phyloP scores from a whole-genome alignment of 2,888 invertebrate species.

The Teinopalpus imperialis region DNA sequence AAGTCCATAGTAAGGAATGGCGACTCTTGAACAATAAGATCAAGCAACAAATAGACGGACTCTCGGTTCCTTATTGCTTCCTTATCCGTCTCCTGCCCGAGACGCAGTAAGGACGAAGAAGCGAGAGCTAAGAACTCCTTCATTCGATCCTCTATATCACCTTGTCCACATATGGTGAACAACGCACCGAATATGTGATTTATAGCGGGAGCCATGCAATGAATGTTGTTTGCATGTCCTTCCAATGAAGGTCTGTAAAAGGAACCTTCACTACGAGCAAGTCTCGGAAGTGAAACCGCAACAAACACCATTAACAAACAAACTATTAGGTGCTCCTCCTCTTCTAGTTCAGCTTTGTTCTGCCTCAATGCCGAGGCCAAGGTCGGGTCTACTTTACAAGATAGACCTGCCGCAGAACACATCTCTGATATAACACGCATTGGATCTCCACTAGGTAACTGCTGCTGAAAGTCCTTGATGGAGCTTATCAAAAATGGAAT shows the following conservation, averaged over 20 bases:
- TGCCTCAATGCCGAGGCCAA: constrained; percentile 93
- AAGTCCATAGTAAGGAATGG: constrained; percentile 99
- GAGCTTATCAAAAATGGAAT: constrained; percentile 98
- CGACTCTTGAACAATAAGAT: constrained; percentile 98
- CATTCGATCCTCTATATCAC: constrained; percentile 98
- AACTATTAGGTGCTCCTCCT: constrained; percentile 95
- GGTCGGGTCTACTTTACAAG: constrained; percentile 97
- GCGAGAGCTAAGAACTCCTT: constrained; percentile 97
- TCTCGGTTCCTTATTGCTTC: constrained; percentile 97
- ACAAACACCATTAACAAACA: constrained; percentile 99
- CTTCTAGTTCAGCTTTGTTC: constrained; percentile 93
- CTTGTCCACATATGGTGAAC: constrained; percentile 97
- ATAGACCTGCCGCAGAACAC: constrained; percentile 97
- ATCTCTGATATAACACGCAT: constrained; percentile 97
- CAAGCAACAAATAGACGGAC: constrained; percentile 97
- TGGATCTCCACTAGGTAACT: constrained; percentile 94
- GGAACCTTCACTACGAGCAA: constrained; percentile 94
- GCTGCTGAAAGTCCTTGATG: constrained; percentile 96
- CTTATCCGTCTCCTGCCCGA: constrained; percentile 97
- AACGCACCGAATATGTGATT: constrained; percentile 98
- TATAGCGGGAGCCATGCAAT: constrained; percentile 98
- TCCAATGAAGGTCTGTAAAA: constrained; percentile 93
- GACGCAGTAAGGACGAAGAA: constrained; percentile 95
- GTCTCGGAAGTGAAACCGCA: constrained; percentile 97
- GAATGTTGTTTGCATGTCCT: constrained; percentile 99